Conservation (phyloP, 2,113 vertebrate species). For the Ivindomyrus marchei region DNA sequence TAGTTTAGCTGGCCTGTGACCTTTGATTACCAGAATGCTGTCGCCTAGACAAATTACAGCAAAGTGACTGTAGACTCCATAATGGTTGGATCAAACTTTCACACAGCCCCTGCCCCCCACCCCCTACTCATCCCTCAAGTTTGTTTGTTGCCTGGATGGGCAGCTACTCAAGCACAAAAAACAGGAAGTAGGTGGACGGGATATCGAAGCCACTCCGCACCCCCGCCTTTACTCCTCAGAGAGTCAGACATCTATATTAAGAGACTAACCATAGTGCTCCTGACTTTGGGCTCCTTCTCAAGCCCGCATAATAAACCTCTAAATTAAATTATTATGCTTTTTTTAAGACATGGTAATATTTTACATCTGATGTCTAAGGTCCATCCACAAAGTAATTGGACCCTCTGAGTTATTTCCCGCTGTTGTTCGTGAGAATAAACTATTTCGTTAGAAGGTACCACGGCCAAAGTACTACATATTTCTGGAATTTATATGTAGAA, state of each 20-base stretch:
- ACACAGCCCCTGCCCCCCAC: background rate
- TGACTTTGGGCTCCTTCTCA: background rate
- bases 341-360: background rate
- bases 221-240: background rate
- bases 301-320: background rate
- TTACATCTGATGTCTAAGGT: background rate
- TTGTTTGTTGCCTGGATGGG: background rate
- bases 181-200: background rate
- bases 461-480: background rate
- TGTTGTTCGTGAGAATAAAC: background rate
- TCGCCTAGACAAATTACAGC: background rate
- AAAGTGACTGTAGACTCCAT: background rate
- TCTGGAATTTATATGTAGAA: background rate
- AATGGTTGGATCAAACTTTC: background rate
- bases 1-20: background rate
- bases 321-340: background rate
- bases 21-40: background rate
- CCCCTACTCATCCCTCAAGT: background rate
- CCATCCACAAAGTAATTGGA: slow-evolving; percentile 2
- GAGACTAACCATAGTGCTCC: background rate
- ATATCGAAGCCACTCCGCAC: background rate
- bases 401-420: background rate
- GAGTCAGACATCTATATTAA: slow-evolving; percentile 5
- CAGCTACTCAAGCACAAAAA: background rate
- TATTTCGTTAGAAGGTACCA: background rate